phyloP scores from a whole-genome alignment of 2,797 vertebrate genomes.

The Danio tinwini region DNA sequence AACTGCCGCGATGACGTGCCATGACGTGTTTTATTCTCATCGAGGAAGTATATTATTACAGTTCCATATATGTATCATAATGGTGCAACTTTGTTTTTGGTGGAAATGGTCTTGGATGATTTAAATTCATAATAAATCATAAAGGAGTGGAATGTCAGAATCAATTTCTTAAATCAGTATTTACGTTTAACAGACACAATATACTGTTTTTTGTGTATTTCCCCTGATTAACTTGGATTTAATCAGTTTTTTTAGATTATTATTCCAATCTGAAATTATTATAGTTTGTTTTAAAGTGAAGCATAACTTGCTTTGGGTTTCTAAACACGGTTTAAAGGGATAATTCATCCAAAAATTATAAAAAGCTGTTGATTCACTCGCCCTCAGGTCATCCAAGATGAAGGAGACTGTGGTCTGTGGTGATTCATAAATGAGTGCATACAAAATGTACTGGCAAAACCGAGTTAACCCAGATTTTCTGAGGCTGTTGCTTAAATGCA shows the following conservation, averaged over 20 bases:
- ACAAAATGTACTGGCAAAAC: too few species aligned
- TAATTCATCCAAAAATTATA: too few species aligned
- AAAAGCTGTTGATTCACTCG: too few species aligned
- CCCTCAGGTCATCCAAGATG: too few species aligned
- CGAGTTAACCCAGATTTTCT: too few species aligned
- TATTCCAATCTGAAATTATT: neutral
- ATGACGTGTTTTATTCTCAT: neutral
- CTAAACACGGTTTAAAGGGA: too few species aligned
- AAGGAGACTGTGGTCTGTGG: too few species aligned
- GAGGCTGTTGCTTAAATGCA: too few species aligned
- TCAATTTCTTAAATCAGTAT: too few species aligned
- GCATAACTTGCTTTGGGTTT: neutral
- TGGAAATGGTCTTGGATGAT: neutral
- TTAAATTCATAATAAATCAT: neutral
- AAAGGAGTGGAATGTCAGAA: neutral
- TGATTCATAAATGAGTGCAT: too few species aligned
- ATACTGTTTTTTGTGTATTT: neutral
- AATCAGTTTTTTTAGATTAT: neutral
- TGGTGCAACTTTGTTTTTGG: neutral
- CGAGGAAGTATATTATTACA: neutral
- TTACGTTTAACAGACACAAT: neutral
- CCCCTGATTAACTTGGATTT: neutral
- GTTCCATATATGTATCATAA: neutral
- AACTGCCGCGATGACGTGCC: constrained; percentile 17
- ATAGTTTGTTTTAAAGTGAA: neutral